phyloP scores from a whole-genome alignment of 1,140 invertebrate species.

The Sesamia nonagrioides region DNA sequence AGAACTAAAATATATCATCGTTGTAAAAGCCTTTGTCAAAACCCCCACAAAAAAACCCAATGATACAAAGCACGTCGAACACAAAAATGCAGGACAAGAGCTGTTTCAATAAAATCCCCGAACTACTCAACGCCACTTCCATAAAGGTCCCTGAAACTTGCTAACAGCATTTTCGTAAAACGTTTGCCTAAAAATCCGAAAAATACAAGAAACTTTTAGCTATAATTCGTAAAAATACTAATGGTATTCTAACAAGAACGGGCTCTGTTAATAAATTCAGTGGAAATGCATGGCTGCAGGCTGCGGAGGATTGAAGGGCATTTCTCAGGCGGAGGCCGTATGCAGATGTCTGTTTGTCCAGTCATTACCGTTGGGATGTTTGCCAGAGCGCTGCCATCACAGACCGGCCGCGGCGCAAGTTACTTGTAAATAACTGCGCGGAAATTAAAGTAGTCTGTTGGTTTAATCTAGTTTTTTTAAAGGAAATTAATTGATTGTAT shows the following conservation, averaged over 20 bases:
- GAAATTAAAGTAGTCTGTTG: conserved; percentile 31
- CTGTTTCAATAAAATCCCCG: conserved; percentile 34
- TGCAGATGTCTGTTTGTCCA: conserved; percentile 82
- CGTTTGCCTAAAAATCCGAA: conserved; percentile 30
- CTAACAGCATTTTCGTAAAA: conserved; percentile 31
- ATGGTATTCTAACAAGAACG: not conserved
- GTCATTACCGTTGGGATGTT: conserved; percentile 74
- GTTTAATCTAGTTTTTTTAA: conserved; percentile 26
- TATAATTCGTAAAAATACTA: conserved; percentile 33
- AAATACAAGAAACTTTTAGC: not conserved
- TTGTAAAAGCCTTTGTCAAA: conserved; percentile 13
- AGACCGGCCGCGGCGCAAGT: conserved; percentile 53
- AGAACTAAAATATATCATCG: not conserved
- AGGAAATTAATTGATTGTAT: conserved; percentile 15
- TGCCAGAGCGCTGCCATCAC: conserved; percentile 50
- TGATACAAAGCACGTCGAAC: conserved; percentile 32
- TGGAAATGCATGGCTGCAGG: conserved; percentile 4
- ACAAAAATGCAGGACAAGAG: conserved; percentile 36
- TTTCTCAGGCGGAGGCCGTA: conserved; percentile 62
- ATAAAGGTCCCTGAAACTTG: conserved; percentile 34
- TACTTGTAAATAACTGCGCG: conserved; percentile 33
- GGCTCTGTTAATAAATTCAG: conserved; percentile 36
- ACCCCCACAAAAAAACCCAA: conserved; percentile 6
- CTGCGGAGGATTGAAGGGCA: conserved; percentile 46
- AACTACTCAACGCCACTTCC: conserved; percentile 38